phyloP scores from a whole-genome alignment of 2,888 invertebrate genomes.

The Coleophora flavipennella region DNA sequence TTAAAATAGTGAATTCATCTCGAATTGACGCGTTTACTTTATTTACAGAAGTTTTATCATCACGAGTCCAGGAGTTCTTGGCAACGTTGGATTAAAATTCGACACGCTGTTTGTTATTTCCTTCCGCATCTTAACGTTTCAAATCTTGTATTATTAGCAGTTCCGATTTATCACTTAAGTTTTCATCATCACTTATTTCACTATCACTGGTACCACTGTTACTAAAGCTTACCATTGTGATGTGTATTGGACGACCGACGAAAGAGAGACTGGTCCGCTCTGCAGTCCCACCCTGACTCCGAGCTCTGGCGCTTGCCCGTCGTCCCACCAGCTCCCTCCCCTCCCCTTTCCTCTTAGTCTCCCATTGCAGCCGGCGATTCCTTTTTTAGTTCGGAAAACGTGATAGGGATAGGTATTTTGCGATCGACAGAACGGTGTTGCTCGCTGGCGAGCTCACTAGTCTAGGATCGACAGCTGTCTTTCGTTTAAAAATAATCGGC shows the following conservation, averaged over 20 bases:
- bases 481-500: slow-evolving; percentile 45
- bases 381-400: slow-evolving; percentile 66
- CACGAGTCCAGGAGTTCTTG: too few relatives aligned
- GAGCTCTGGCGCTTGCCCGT: slow-evolving; percentile 40
- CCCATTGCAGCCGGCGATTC: slow-evolving; percentile 36
- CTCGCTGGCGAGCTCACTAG: slow-evolving; percentile 37
- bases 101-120: too few relatives aligned
- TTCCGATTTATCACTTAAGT: neutral
- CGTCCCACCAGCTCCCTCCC: slow-evolving; percentile 38
- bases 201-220: slow-evolving; percentile 24
- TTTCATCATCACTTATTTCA: slow-evolving; percentile 11
- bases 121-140: neutral
- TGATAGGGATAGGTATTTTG: slow-evolving; percentile 31
- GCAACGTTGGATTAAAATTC: too few relatives aligned
- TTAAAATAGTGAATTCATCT: too few relatives aligned
- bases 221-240: slow-evolving; percentile 63
- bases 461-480: slow-evolving; percentile 22
- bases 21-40: too few relatives aligned
- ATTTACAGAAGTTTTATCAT: too few relatives aligned
- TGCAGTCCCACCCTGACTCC: slow-evolving; percentile 71
- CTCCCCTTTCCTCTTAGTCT: slow-evolving; percentile 24
- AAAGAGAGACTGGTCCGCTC: slow-evolving; percentile 66
- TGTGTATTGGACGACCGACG: slow-evolving; percentile 61
- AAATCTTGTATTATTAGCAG: slow-evolving; percentile 7
- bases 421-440: slow-evolving; percentile 45